Evolutionary conservation across 2,888 invertebrate genomes (phyloP).

Genomic region (Morpho deidamia): DNA sequence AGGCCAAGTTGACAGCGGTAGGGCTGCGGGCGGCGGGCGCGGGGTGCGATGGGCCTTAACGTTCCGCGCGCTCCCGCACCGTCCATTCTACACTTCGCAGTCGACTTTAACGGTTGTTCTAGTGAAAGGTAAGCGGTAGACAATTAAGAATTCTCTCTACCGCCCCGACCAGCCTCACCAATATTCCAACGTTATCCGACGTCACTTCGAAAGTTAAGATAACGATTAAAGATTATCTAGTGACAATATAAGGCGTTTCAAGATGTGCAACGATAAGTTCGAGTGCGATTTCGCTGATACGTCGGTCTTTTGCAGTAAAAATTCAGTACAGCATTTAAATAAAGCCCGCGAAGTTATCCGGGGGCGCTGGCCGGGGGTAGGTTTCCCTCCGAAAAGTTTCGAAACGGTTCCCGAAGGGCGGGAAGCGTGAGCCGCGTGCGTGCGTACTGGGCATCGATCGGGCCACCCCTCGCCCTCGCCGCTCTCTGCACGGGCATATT

Average conservation of each 20-base stretch:
- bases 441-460: conserved; percentile 73
- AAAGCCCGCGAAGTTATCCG: conserved; percentile 55
- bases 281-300: conserved; percentile 60
- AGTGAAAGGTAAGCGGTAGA: conserved; percentile 76
- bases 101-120: conserved; percentile 77
- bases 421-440: conserved; percentile 69
- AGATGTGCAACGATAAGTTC: conserved; percentile 66
- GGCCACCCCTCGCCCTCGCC: conserved; percentile 66
- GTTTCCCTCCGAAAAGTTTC: conserved; percentile 73
- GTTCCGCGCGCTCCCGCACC: conserved; percentile 68
- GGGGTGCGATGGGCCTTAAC: conserved; percentile 70
- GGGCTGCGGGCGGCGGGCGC: conserved; percentile 60
- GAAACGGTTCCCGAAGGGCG: conserved; percentile 69
- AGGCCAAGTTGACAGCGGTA: conserved; percentile 71
- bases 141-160: conserved; percentile 46
- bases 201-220: conserved; percentile 37
- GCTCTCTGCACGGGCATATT: conserved; percentile 68
- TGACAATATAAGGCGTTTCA: conserved; percentile 52
- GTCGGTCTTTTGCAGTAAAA: conserved; percentile 45
- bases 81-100: conserved; percentile 78
- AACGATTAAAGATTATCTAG: conserved; percentile 38
- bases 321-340: conserved; percentile 52
- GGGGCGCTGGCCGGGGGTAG: conserved; percentile 44
- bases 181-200: conserved; percentile 32
- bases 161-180: conserved; percentile 30